Percentiles rank a stretch among this genome's conserved stretches.
Conservation (phyloP, 2,113 vertebrate genomes). For the Oophaga pumilio region DNA sequence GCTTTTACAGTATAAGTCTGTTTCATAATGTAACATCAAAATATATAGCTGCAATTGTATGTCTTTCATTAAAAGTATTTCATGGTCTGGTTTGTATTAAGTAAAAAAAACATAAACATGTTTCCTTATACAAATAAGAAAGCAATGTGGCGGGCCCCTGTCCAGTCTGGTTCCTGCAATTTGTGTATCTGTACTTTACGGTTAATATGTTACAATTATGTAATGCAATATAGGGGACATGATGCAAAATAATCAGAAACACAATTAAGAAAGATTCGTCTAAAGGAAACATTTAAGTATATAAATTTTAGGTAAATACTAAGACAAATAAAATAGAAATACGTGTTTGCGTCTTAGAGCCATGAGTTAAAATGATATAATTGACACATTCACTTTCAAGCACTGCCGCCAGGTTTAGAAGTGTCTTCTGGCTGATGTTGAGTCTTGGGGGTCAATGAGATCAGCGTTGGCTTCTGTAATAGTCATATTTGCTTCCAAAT, state of each 20-base stretch:
- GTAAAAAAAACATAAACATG: not conserved
- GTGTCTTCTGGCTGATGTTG: conserved; percentile 20
- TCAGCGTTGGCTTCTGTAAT: conserved; percentile 31
- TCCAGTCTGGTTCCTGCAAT: not conserved
- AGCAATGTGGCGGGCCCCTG: not conserved
- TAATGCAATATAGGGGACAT: not conserved
- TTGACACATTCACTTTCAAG: conserved; percentile 21
- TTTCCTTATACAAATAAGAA: not conserved
- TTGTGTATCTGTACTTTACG: not conserved
- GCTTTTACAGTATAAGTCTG: too few relatives aligned
- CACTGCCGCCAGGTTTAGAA: conserved; percentile 17
- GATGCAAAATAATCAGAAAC: not conserved
- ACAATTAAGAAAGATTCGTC: not conserved
- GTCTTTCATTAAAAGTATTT: too few relatives aligned
- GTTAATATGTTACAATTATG: not conserved
- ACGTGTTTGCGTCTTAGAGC: not conserved
- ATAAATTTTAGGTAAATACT: not conserved
- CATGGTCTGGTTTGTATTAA: not conserved
- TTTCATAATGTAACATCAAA: too few relatives aligned
- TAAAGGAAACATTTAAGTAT: not conserved
- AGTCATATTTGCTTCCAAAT: conserved; percentile 27
- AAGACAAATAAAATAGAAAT: not conserved
- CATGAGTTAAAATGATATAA: conserved; percentile 24
- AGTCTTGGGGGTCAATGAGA: conserved; percentile 41
- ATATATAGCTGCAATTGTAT: too few relatives aligned